phyloP scores from a whole-genome alignment of 2,888 invertebrate species.

The Blera fallax region DNA sequence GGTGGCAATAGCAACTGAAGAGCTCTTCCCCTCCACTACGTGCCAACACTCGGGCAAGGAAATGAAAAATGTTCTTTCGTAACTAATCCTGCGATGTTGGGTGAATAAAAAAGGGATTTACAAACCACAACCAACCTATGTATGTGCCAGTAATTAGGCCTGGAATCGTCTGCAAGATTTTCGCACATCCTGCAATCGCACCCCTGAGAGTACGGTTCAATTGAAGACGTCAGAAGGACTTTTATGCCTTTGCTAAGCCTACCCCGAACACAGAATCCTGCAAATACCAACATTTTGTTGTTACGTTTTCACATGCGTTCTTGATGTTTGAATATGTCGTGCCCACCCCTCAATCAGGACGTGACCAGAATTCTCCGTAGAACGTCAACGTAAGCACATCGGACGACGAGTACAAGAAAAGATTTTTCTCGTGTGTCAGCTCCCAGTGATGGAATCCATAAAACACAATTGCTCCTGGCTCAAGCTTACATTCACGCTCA shows the following conservation, averaged over 20 bases:
- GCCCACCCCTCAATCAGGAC: neutral
- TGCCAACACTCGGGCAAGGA: neutral
- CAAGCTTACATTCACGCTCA: neutral
- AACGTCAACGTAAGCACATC: conserved; percentile 7
- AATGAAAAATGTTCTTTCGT: conserved; percentile 5
- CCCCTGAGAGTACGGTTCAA: neutral
- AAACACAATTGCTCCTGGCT: conserved; percentile 35
- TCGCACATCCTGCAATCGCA: conserved; percentile 11
- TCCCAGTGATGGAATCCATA: conserved; percentile 34
- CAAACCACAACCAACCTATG: neutral
- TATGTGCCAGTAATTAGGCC: conserved; percentile 11
- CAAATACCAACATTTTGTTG: neutral
- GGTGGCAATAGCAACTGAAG: neutral
- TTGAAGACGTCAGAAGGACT: neutral
- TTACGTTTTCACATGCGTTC: conserved; percentile 11
- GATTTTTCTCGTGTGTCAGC: conserved; percentile 21
- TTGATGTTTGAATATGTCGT: neutral
- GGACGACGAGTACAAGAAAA: neutral
- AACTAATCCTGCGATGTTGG: conserved; percentile 6
- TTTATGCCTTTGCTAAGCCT: conserved; percentile 9
- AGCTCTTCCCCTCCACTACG: neutral
- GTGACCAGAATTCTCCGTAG: conserved; percentile 40
- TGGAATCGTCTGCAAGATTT: neutral
- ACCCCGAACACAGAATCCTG: neutral
- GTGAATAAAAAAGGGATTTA: conserved; percentile 15